Conservation (phyloP, 2,113 vertebrate species). For the Saccopteryx leptura region DNA sequence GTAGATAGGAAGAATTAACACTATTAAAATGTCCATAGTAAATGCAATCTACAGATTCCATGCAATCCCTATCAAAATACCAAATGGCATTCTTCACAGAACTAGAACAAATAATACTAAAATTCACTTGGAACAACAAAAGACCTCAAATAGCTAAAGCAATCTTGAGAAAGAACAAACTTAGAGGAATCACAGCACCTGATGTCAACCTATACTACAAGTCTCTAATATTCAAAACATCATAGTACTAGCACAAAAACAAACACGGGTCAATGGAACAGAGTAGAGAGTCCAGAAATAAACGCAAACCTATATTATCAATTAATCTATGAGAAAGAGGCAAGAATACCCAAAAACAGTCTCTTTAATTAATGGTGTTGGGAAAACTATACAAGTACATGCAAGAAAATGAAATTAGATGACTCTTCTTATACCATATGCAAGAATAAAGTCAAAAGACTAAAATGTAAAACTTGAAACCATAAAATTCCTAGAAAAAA, state of each 20-base stretch:
- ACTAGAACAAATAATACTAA: neutral
- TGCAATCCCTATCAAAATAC: neutral
- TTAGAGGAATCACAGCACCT: neutral
- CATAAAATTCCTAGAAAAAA: neutral
- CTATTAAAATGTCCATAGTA: neutral
- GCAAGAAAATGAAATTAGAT: neutral
- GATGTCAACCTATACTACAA: neutral
- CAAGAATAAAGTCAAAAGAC: neutral
- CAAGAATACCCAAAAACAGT: neutral
- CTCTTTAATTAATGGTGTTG: neutral
- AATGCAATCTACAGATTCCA: neutral
- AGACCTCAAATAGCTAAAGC: neutral
- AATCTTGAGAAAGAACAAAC: neutral
- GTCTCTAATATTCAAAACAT: neutral
- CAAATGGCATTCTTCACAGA: neutral
- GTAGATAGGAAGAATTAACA: too few species aligned
- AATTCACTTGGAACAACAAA: neutral
- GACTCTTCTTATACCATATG: neutral
- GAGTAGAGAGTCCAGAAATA: neutral
- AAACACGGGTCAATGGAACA: neutral
- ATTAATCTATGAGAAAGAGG: neutral
- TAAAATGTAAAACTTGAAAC: neutral
- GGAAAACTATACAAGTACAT: neutral
- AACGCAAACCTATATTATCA: neutral
- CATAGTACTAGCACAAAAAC: neutral